A percentile compares a stretch with the other conserved stretches of the same genome.
These are phyloP conservation scores for Pseudomugil tenellus DNA, from an alignment of 2,797 vertebrate genomes.

Conservation along the genomic window DNA sequence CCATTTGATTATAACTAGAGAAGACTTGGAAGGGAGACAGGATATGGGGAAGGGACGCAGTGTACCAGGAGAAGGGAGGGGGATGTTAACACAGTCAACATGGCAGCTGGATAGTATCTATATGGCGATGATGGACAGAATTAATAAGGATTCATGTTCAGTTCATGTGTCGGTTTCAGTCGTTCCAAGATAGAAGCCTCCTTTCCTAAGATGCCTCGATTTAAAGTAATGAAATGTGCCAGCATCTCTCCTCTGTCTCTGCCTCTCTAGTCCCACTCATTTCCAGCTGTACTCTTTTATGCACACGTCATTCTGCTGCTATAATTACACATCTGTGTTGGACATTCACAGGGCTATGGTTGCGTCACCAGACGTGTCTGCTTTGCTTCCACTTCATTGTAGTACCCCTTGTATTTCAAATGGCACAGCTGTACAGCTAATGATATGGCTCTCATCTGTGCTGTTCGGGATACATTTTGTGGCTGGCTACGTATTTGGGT, in stretches of 20 bases:
- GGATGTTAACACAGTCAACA: slow-evolving; percentile 55
- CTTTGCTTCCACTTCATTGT: slow-evolving; percentile 44
- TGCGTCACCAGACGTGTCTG: slow-evolving; percentile 63
- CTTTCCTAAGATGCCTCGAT: slow-evolving; percentile 37
- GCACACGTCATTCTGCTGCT: slow-evolving; percentile 66
- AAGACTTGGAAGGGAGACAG: neutral
- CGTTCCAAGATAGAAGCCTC: slow-evolving; percentile 36
- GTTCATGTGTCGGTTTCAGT: slow-evolving; percentile 51
- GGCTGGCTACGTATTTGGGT: slow-evolving; percentile 11
- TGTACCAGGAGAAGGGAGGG: slow-evolving; percentile 36
- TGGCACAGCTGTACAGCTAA: slow-evolving; percentile 12
- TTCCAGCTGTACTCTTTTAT: slow-evolving; percentile 43
- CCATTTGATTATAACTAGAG: slow-evolving; percentile 41
- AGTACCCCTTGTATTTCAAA: slow-evolving; percentile 42
- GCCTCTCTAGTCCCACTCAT: slow-evolving; percentile 25
- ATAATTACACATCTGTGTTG: slow-evolving; percentile 68
- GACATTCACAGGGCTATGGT: slow-evolving; percentile 61
- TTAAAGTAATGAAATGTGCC: slow-evolving; percentile 32
- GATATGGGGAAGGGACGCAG: neutral
- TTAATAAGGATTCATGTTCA: slow-evolving; percentile 55
- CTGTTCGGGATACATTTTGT: slow-evolving; percentile 19
- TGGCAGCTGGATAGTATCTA: slow-evolving; percentile 62
- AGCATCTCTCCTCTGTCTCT: slow-evolving; percentile 18
- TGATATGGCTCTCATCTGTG: slow-evolving; percentile 32
- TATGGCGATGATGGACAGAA: slow-evolving; percentile 66